Evolutionary conservation across 2,888 invertebrate species (phyloP), one percentile per base, ranked within the genome.

Genomic region (Baccha elongata): DNA sequence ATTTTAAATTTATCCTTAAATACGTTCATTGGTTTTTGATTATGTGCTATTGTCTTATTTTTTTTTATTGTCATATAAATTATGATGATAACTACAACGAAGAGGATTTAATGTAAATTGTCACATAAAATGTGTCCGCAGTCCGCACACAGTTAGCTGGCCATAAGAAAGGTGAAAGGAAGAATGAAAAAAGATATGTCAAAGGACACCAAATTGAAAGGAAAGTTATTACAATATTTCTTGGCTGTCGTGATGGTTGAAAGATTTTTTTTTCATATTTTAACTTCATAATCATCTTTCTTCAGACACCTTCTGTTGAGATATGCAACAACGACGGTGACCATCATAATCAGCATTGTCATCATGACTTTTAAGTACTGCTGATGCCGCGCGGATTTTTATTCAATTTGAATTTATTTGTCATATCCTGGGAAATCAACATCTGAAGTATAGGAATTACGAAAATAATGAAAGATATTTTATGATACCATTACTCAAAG

Each of bases 251-350:
- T 71, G 81, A 60, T 67, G 60, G 62, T 62, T 76, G 81, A 19
- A 15, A n/a, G n/a, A n/a, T n/a, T n/a, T n/a, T n/a, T n/a, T 81
- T 81, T 80, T 69, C 58, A 73, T 79, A 72, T 62, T 62, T 65
- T 69, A 26, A 60, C 17, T 60, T 60, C 26, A 42, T 44, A 23
- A 60, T 29, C 26, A 13, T 50, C 32, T 13, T 13, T 46, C 11
- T 23, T 46, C 10, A 35, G 64, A 19, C 55, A 42, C 42, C 48
- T 65, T 55, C 58, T 44, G 40, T 35, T 55, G 42, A 15, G 42
- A 8, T 32, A 7, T 11, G 29, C 5, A 1, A 11, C 8, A 17
- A 11, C 32, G 1, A 42, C n/a, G 13, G 21, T 60, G 60, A 60
- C 60, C 60, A 60, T 60, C 60, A 44, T 60, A 50, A 64, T 67